A percentile compares a stretch with the other conserved stretches of the same genome.
phyloP scores from a whole-genome alignment of 2,888 invertebrate genomes.

The Thereva nobilitata region DNA sequence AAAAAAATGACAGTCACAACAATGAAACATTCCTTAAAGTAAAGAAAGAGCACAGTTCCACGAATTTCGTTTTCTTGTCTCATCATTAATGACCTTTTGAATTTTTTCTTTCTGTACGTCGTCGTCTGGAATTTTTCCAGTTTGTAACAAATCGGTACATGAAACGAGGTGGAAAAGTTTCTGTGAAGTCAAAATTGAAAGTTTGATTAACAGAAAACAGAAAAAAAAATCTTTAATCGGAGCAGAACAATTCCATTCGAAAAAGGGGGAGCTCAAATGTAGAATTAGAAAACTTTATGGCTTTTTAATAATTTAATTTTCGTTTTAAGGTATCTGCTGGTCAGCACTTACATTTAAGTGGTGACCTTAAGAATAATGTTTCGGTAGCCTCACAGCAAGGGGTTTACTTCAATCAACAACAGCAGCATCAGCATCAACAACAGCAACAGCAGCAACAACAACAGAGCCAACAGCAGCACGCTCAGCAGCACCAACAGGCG shows the following conservation, averaged over 20 bases:
- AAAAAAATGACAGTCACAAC: constrained; percentile 18
- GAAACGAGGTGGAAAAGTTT: too few relatives aligned
- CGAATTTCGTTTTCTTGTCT: constrained; percentile 3
- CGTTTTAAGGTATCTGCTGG: constrained; percentile 77
- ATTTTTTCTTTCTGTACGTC: too few relatives aligned
- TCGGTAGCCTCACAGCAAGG: constrained; percentile 85
- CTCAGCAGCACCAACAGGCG: constrained; percentile 47
- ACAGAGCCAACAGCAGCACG: constrained; percentile 59
- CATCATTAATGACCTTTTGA: too few relatives aligned
- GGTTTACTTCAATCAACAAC: constrained; percentile 69
- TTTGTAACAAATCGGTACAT: too few relatives aligned
- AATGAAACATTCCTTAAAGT: constrained; percentile 7
- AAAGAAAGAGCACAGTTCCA: constrained; percentile 16
- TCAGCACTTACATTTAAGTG: constrained; percentile 80
- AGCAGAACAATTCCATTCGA: not conserved
- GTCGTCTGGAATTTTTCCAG: too few relatives aligned
- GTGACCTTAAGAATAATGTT: constrained; percentile 72
- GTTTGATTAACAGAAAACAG: too few relatives aligned
- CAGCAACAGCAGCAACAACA: constrained; percentile 51
- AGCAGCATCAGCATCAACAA: constrained; percentile 50
- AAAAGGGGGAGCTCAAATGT: not conserved
- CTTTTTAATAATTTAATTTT: constrained; percentile 38
- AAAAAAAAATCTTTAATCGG: too few relatives aligned
- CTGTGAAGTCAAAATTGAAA: too few relatives aligned
- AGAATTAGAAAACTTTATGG: not conserved